Evolutionary conservation across 2,888 invertebrate species (phyloP), one percentile per base, ranked within the genome.

Genomic region (Lomographa bimaculata): DNA sequence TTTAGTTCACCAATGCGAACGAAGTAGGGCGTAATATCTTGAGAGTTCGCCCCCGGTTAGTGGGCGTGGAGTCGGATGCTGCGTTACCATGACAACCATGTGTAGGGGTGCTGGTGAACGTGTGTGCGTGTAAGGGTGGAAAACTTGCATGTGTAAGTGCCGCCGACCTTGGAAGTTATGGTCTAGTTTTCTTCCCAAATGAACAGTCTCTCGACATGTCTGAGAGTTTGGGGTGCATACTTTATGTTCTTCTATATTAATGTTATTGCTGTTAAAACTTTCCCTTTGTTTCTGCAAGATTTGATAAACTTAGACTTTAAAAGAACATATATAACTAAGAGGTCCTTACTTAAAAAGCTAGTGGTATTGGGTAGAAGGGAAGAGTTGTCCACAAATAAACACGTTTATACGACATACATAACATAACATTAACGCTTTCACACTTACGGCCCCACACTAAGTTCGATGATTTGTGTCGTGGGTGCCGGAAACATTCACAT

Each of bases 61-160:
- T 85, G 89, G 89, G 81, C 89, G 86, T 87, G 89, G 84, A 89
- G 84, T 83, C 85, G 91, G 91, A 87, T 89, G 89, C 90, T 90
- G 91, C 89, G 91, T 91, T 80, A 87, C 89, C 79, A 90, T 90
- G 90, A 86, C 87, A 75, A 91, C 91, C 78, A 73, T 70, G 77
- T 81, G 78, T 82, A 80, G 85, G 85, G 81, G 79, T 68, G 77
- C 69, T 60, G 52, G 67, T 71, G 68, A 71, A 74, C 77, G 77
- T 74, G 78, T 64, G 48, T 55, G 59, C 50, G 57, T 49, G 46
- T 50, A 55, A 73, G 79, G 64, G 67, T 62, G 54, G 40, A 29
- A 18, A 19, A 40, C 38, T n/a, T 72, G 74, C 77, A 74, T 74
- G 78, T 61, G 49, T 55, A 58, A 49, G 57, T 46, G 56, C 28